Evolutionary conservation across 2,113 vertebrate species (phyloP), one percentile per base, ranked within the genome.

Genomic region (Spermophilus dauricus): DNA sequence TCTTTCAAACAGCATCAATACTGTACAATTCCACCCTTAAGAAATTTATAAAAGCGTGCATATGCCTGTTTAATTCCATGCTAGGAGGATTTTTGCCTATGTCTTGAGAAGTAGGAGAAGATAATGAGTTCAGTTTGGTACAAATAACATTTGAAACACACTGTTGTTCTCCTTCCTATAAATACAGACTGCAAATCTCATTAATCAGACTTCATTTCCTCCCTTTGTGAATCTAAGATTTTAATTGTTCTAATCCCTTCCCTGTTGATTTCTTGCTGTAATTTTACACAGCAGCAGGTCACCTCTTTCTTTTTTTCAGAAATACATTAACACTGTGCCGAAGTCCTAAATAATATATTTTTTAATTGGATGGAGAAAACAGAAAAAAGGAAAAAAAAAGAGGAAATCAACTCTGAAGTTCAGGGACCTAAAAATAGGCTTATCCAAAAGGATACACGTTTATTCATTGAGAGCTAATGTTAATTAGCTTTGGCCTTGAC

Each of bases 151-250:
- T 76, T 89, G 83, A 90, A 95, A 92, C 37, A 88, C 58, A 82
- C 51, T 82, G 58, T 53, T 95, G 14, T 80, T 95, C 67, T 95
- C 80, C 37, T 84, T 93, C 65, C 65, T 91, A 93, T 83, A 96
- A 95, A 92, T 90, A 92, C 39, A 83, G 80, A 45, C 80, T 87
- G 56, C 58, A 96, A 95, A 96, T 86, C 77, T 94, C 90, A 96
- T 95, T 96, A 95, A 96, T 93, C 95, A 97, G 94, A 85, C 78
- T 94, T 95, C 80, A 76, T 86, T 95, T 97, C 95, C 69, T 91
- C 48, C 45, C 80, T 89, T 83, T 94, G 86, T 18, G 58, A 92
- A 67, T 37, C 18, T 89, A 91, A 91, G 90, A 84, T 93, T 97
- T 94, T 93, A 97, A 97, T 93, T 96, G 94, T 91, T 91, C 78